These are phyloP conservation scores for Stylophora pistillata DNA, from an alignment of 64 coral and sea anemone genomes.

Conservation along the genomic window DNA sequence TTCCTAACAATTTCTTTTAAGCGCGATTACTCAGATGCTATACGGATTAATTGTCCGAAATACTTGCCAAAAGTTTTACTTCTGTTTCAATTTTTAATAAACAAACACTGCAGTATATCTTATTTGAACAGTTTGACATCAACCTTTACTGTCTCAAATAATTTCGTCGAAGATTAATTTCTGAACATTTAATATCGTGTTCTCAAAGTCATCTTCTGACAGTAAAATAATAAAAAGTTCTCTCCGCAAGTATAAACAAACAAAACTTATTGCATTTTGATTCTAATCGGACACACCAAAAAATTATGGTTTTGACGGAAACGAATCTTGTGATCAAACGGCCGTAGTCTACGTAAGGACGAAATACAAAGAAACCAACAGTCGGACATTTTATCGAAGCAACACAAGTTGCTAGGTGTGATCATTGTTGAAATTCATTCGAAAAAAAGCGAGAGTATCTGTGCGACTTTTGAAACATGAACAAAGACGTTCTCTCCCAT, in stretches of 20 bases:
- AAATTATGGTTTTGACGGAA: slow-evolving; percentile 20
- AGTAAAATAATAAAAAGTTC: background rate
- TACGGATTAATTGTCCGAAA: too few species aligned
- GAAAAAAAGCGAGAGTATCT: background rate
- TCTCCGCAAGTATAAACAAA: background rate
- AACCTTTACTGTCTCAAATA: too few species aligned
- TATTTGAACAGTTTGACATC: too few species aligned
- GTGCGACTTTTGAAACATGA: background rate
- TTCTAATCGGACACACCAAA: background rate
- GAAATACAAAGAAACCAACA: background rate
- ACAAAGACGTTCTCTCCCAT: background rate
- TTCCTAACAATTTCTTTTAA: too few species aligned
- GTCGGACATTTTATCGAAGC: background rate
- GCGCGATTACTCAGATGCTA: too few species aligned
- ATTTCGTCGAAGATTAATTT: too few species aligned
- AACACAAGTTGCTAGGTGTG: background rate
- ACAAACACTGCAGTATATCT: too few species aligned
- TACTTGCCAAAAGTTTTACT: too few species aligned
- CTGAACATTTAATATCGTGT: too few species aligned
- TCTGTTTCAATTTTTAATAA: too few species aligned
- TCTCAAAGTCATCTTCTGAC: background rate
- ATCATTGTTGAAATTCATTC: background rate
- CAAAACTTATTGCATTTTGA: slow-evolving; percentile 1
- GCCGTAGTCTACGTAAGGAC: background rate
- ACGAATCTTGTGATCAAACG: background rate